Base-by-base conservation (phyloP, 2,888 invertebrate genomes). In the Calliscelio sp. region DNA sequence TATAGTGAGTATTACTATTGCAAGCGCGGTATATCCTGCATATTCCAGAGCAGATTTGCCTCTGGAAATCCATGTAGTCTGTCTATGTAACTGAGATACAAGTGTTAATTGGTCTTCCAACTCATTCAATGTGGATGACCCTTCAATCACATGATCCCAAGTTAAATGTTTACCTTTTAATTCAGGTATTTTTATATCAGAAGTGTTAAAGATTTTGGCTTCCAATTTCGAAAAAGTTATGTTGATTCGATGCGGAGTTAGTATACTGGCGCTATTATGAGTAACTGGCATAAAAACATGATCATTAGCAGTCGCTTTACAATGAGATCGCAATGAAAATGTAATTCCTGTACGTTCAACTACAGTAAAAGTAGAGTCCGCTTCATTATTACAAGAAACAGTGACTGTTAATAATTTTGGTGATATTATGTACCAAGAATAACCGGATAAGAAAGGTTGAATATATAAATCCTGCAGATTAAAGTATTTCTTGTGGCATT, bases 101-200 rank as follows among this genome's bases (percentile, higher is more conserved):
- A 57, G 18, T 25, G 32, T 20, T 35, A 57, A 35, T 57, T 35
- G 18, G 2, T 32, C 16, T 16, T 18, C 2, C 20, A 57, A 35
- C 8, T 57, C 57, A 5, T 57, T n/a, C 10, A 57, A 18, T 7
- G 57, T 35, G 14, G 57, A 6, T 2, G 57, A 57, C 20, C 20
- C 35, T 20, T 57, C 20, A 18, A 57, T 11, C 7, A 35, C 4
- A 20, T 57, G 57, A 20, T 57, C 20, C 35, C 16, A 57, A 10
- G 16, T 35, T 35, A 57, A 4, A 35, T 57, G 57, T 57, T 57
- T 57, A 3, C 57, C 57, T 18, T 32, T 57, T 16, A 57, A 57
- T 6, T 32, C 35, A 1, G 57, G 57, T 2, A 57, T 35, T 20
- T 20, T 57, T 32, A 57, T 35, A 18, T 35, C 57, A 20, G 57